Conservation (phyloP, 1,140 invertebrate genomes). For the Planococcus citri region DNA sequence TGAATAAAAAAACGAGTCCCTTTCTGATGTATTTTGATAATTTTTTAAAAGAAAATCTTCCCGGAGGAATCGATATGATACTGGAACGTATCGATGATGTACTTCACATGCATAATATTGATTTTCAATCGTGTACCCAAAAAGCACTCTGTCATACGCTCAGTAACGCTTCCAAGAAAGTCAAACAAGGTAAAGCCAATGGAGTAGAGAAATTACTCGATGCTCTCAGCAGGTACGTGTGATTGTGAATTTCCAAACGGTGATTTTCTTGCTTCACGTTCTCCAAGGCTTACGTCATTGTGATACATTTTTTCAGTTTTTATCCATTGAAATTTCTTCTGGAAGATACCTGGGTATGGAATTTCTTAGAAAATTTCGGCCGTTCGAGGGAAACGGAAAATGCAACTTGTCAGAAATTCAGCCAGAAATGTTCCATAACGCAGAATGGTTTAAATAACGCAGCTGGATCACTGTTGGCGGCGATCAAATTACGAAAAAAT, state of each 20-base stretch:
- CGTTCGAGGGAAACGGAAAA: background rate
- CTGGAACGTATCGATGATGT: background rate
- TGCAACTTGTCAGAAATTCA: conserved; percentile 20
- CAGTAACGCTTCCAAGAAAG: conserved; percentile 27
- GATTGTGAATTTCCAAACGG: too few species aligned
- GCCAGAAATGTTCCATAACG: conserved; percentile 22
- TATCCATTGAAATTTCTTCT: background rate
- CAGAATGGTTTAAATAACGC: conserved; percentile 16
- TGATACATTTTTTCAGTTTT: conserved; percentile 9
- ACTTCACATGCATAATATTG: background rate
- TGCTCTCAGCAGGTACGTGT: conserved; percentile 33
- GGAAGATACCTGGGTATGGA: conserved; percentile 9
- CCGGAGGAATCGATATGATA: background rate
- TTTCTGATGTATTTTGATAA: background rate
- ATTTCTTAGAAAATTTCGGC: background rate
- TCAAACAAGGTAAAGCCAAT: conserved; percentile 28
- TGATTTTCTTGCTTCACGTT: too few species aligned
- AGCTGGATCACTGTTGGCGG: conserved; percentile 20
- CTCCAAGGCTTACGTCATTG: too few species aligned
- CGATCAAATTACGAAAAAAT: conserved; percentile 20
- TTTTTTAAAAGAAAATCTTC: background rate
- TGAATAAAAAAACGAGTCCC: background rate
- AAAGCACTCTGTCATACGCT: conserved; percentile 33
- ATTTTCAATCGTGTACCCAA: conserved; percentile 33
- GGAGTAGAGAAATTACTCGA: conserved; percentile 36